Evolutionary conservation across 2,113 vertebrate genomes (phyloP).

Genomic region (Ctenomys sociabilis): DNA sequence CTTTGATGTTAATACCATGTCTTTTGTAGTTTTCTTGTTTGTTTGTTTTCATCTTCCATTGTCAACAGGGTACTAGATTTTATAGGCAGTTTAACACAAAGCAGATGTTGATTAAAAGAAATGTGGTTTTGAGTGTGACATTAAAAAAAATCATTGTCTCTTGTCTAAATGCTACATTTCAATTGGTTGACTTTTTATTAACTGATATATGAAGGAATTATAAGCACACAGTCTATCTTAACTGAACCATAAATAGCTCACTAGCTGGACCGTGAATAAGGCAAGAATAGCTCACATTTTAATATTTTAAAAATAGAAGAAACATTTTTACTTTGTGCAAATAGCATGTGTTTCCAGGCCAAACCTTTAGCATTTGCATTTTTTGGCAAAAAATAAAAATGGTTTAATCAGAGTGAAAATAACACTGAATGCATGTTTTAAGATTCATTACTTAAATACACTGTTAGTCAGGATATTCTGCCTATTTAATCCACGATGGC

Average conservation of each 20-base stretch:
- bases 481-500: neutral
- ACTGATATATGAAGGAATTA: slow-evolving; percentile 81
- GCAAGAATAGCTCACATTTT: slow-evolving; percentile 41
- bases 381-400: slow-evolving; percentile 11
- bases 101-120: slow-evolving; percentile 87
- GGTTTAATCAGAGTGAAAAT: neutral
- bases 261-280: slow-evolving; percentile 73
- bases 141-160: slow-evolving; percentile 79
- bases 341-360: slow-evolving; percentile 18
- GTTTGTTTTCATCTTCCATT: slow-evolving; percentile 83
- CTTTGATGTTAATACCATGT: slow-evolving; percentile 82
- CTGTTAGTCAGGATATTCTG: neutral
- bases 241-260: slow-evolving; percentile 74
- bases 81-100: slow-evolving; percentile 82
- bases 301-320: neutral
- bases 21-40: slow-evolving; percentile 83
- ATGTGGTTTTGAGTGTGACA: slow-evolving; percentile 83
- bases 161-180: slow-evolving; percentile 79
- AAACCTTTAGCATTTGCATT: slow-evolving; percentile 12
- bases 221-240: slow-evolving; percentile 79
- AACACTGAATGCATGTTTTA: neutral
- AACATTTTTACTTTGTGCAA: slow-evolving; percentile 29
- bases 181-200: slow-evolving; percentile 86
- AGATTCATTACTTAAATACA: neutral
- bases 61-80: slow-evolving; percentile 79